These are phyloP conservation scores for Zonotrichia albicollis DNA, from an alignment of 2,797 vertebrate genomes.

Conservation along the genomic window DNA sequence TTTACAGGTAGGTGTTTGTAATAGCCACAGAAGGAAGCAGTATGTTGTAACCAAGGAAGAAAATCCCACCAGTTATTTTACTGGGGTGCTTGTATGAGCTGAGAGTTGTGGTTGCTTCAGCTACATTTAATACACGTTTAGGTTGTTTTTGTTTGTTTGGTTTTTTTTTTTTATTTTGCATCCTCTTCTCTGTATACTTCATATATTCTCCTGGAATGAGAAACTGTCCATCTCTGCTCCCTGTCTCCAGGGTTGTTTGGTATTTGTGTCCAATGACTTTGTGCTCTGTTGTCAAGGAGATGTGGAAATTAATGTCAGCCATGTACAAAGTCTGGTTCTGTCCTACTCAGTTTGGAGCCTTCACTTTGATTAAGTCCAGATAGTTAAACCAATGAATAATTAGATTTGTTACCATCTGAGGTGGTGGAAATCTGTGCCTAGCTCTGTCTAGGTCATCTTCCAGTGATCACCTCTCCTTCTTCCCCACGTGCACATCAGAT, in stretches of 20 bases:
- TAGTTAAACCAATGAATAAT: not conserved
- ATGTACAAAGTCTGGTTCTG: not conserved
- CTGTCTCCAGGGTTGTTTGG: not conserved
- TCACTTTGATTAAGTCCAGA: not conserved
- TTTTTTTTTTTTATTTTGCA: not conserved
- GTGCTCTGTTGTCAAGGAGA: not conserved
- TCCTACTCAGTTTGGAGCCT: not conserved
- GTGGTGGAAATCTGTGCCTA: not conserved
- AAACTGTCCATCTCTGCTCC: not conserved
- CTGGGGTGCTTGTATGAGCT: not conserved
- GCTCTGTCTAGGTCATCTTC: not conserved
- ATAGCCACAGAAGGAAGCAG: not conserved
- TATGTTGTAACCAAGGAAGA: not conserved
- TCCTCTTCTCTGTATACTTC: not conserved
- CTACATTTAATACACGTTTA: not conserved
- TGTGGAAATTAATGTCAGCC: not conserved
- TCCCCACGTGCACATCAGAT: fast-evolving
- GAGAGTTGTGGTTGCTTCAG: not conserved
- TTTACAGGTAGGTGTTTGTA: not conserved
- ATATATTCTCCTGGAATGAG: not conserved
- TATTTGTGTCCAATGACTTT: not conserved
- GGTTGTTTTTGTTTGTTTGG: not conserved
- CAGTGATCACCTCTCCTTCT: not conserved
- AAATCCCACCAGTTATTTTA: not conserved
- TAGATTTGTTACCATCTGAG: not conserved